These are phyloP conservation scores for Argopecten irradians DNA, from an alignment of 1,140 invertebrate genomes.

Conservation along the genomic window DNA sequence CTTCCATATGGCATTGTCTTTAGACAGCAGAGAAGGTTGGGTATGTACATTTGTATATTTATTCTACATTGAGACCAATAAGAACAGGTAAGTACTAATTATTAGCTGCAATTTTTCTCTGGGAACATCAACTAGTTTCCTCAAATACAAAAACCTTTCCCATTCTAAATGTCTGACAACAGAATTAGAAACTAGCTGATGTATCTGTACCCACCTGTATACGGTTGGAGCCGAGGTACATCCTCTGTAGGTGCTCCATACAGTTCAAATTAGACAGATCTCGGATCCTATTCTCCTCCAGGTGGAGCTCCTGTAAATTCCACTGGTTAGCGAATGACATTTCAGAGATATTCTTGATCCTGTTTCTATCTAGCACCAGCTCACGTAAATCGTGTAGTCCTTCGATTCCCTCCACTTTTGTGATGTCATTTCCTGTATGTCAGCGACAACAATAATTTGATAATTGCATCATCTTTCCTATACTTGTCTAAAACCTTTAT, in stretches of 20 bases:
- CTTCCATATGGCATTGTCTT: no score
- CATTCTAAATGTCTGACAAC: no score
- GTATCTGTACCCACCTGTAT: slow-evolving; percentile 66
- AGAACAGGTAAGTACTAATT: background rate
- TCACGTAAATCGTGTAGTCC: slow-evolving; percentile 74
- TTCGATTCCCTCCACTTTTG: slow-evolving; percentile 75
- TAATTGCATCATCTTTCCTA: background rate
- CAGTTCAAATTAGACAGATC: slow-evolving; percentile 68
- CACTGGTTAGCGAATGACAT: slow-evolving; percentile 72
- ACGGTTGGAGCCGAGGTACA: slow-evolving; percentile 76
- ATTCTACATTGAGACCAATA: background rate
- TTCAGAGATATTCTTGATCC: slow-evolving; percentile 73
- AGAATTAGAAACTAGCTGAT: background rate
- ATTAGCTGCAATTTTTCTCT: background rate
- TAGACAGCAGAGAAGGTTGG: no score
- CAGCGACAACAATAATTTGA: background rate
- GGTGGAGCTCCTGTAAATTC: slow-evolving; percentile 75
- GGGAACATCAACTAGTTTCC: background rate
- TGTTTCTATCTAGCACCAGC: slow-evolving; percentile 77
- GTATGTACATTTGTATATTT: no score
- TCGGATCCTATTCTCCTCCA: slow-evolving; percentile 76
- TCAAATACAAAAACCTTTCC: background rate
- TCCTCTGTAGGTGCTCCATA: slow-evolving; percentile 72
- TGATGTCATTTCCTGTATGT: slow-evolving; percentile 76
- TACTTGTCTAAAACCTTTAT: background rate